Conservation (phyloP, 2,888 invertebrate genomes). For the Sesia apiformis region DNA sequence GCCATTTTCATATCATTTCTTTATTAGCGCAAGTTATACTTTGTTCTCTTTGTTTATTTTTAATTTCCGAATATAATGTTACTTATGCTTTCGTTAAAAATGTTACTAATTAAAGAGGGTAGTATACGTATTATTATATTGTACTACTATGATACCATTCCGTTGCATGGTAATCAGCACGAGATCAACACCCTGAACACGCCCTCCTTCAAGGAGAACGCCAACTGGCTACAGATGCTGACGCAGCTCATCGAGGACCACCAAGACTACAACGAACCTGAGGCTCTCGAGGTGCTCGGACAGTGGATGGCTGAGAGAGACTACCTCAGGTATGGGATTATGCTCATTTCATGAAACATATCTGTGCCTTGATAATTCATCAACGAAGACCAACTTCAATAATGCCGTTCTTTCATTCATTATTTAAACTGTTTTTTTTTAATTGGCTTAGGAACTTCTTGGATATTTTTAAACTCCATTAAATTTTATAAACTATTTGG, state of each 20-base stretch:
- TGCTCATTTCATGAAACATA: too few species aligned
- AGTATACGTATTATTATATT: background rate
- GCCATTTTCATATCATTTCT: background rate
- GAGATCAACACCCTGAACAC: constrained; percentile 93
- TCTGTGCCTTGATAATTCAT: too few species aligned
- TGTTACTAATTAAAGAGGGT: background rate
- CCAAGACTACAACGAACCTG: constrained; percentile 84
- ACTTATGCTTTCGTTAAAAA: background rate
- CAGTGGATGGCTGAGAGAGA: constrained; percentile 90
- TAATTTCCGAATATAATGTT: constrained; percentile 13
- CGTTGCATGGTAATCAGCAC: constrained; percentile 70
- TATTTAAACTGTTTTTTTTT: too few species aligned
- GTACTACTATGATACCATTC: background rate
- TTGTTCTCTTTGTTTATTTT: background rate
- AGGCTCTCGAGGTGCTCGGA: constrained; percentile 77
- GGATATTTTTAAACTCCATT: too few species aligned
- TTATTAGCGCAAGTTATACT: too few species aligned
- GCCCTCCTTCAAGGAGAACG: constrained; percentile 87
- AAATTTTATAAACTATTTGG: too few species aligned
- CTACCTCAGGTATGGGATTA: constrained; percentile 74
- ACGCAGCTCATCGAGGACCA: constrained; percentile 92
- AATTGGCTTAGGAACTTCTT: too few species aligned
- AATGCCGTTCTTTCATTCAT: too few species aligned
- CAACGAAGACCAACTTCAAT: too few species aligned
- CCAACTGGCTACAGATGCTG: constrained; percentile 94